These are phyloP conservation scores for Eutolmus rufibarbis DNA, from an alignment of 2,888 invertebrate genomes.

Conservation along the genomic window DNA sequence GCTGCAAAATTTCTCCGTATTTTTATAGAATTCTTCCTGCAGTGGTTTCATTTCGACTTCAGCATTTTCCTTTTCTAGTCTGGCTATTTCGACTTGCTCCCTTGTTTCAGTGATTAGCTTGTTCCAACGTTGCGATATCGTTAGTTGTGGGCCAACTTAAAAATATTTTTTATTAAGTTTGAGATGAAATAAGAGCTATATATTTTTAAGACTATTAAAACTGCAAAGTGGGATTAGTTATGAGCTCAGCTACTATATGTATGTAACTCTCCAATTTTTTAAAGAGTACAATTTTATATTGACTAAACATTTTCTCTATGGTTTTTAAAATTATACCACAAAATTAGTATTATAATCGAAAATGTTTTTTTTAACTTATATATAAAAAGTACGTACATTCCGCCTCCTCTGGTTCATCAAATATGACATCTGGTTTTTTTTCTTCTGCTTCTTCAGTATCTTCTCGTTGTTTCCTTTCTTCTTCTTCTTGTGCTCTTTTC, in stretches of 20 bases:
- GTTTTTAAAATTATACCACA: neutral
- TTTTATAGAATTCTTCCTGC: constrained; percentile 56
- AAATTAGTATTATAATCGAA: neutral
- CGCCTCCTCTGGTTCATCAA: neutral
- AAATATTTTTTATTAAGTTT: neutral
- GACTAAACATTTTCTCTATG: neutral
- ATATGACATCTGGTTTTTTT: neutral
- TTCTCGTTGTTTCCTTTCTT: neutral
- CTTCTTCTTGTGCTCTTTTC: neutral
- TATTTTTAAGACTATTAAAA: too few species aligned
- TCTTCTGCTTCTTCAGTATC: neutral
- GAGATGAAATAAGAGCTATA: neutral
- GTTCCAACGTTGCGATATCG: constrained; percentile 68
- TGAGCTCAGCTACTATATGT: too few species aligned
- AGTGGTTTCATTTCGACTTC: constrained; percentile 54
- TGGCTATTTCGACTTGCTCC: constrained; percentile 63
- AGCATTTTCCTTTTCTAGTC: constrained; percentile 53
- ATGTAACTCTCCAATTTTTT: too few species aligned
- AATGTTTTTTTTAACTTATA: neutral
- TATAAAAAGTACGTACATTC: neutral
- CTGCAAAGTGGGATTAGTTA: too few species aligned
- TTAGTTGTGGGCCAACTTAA: constrained; percentile 57
- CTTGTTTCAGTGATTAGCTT: constrained; percentile 64
- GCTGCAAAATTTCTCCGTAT: constrained; percentile 65
- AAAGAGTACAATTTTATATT: too few species aligned